Evolutionary conservation across 1,140 invertebrate genomes (phyloP), one percentile per base, ranked within the genome.

Genomic region (Papilio aristodemus): DNA sequence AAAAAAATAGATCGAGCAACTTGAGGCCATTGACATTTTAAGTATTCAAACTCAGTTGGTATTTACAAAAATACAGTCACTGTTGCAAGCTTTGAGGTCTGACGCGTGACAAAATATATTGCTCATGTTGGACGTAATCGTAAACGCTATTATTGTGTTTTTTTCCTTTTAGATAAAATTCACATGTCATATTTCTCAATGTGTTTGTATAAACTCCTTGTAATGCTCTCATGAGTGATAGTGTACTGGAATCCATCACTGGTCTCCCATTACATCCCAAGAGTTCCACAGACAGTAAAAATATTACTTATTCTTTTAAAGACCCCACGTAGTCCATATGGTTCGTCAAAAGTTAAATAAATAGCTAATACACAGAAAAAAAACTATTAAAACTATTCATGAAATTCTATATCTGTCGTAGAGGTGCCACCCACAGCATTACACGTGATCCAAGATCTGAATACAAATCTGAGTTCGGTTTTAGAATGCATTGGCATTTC

Each of bases 401-500:
- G 81, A 81, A 74, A 83, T 88, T 88, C 84, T 88, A 84, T 78
- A 76, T 82, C 70, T 72, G 79, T 84, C 66, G 75, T 77, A 71
- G 38, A 63, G 78, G 79, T 78, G 75, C 81, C 88, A 89, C 88
- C 88, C 88, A 91, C 81, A 77, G 76, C 79, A 89, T 91, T 89
- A 91, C 76, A 63, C 71, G 71, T 82, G 87, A 81, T 83, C 73
- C 79, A 78, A 71, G 72, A 75, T 70, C 70, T 78, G 86, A 87
- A 90, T 90, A 89, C 83, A 74, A 89, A 89, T 82, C 80, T 78
- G 70, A 70, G 71, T 67, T 36, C 70, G 68, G 72, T 71, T 70
- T 74, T 70, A 73, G 72, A 84, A 86, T 88, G 86, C 85, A 89
- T 77, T 77, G 76, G 74, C 77, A 74, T 74, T 74, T 66, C 63